A percentile compares a stretch with the other conserved stretches of the same genome.
These are phyloP conservation scores for Acropternis orthonyx DNA, from an alignment of 2,797 vertebrate genomes.

Conservation along the genomic window DNA sequence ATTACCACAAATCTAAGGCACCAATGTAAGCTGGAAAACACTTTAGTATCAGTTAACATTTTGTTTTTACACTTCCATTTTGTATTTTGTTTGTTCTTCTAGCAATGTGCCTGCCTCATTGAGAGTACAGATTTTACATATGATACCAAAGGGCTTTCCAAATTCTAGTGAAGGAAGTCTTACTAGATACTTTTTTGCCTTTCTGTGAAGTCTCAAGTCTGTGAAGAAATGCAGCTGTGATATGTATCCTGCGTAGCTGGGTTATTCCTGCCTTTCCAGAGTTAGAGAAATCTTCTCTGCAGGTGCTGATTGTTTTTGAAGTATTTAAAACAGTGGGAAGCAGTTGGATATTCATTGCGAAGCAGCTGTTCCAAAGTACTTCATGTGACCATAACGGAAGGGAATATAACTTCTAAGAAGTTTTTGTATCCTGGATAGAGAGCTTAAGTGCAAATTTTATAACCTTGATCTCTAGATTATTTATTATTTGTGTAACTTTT, in stretches of 20 bases:
- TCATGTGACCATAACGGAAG: rapidly evolving
- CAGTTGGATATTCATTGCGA: not conserved
- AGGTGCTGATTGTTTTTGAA: not conserved
- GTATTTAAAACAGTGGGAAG: not conserved
- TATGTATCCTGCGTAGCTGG: not conserved
- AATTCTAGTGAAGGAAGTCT: not conserved
- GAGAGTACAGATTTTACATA: not conserved
- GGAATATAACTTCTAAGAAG: not conserved
- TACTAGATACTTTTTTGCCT: not conserved
- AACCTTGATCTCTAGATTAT: not conserved
- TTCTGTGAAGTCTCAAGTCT: not conserved
- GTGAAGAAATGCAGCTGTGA: not conserved
- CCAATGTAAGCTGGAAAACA: conserved; percentile 52
- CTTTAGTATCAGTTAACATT: conserved; percentile 24
- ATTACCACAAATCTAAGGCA: conserved; percentile 57
- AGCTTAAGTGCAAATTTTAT: not conserved
- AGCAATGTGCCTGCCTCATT: not conserved
- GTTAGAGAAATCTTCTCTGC: not conserved
- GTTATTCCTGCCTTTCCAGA: not conserved
- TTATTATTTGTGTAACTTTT: not conserved
- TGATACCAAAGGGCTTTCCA: not conserved
- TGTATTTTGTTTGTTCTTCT: not conserved
- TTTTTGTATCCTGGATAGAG: not conserved
- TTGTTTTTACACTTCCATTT: not conserved
- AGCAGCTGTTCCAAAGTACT: not conserved